Percentiles rank a stretch among this genome's conserved stretches.
phyloP scores from a whole-genome alignment of 1,140 invertebrate genomes.

The Papilio dardanus region DNA sequence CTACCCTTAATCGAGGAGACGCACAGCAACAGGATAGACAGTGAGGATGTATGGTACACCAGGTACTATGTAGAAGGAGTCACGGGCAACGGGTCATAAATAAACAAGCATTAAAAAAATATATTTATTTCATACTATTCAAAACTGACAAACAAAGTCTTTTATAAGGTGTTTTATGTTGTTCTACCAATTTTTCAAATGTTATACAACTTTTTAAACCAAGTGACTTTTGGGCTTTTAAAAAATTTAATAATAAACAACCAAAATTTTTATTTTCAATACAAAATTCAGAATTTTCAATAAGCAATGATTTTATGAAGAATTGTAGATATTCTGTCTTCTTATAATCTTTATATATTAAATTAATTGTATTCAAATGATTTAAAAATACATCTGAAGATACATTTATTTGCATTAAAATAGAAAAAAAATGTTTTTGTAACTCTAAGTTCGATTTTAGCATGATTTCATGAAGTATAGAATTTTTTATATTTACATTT shows the following conservation, averaged over 20 bases:
- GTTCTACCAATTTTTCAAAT: conserved; percentile 49
- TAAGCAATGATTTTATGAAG: conserved; percentile 48
- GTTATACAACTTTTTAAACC: neutral
- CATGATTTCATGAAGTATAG: conserved; percentile 54
- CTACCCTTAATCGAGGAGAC: too few relatives aligned
- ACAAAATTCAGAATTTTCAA: conserved; percentile 41
- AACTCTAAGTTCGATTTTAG: conserved; percentile 43
- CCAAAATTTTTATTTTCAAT: conserved; percentile 57
- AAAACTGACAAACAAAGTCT: conserved; percentile 55
- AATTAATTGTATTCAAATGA: conserved; percentile 52
- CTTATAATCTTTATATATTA: conserved; percentile 52
- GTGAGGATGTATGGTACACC: too few relatives aligned
- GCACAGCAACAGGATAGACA: too few relatives aligned
- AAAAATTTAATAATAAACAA: conserved; percentile 50
- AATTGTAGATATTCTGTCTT: conserved; percentile 52
- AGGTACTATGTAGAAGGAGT: neutral
- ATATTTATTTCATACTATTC: conserved; percentile 42
- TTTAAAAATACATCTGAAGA: conserved; percentile 51
- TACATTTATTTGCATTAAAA: conserved; percentile 45
- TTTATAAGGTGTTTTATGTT: conserved; percentile 54
- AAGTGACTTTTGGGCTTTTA: conserved; percentile 48
- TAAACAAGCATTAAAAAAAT: conserved; percentile 26
- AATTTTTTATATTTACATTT: conserved; percentile 45
- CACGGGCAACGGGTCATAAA: neutral
- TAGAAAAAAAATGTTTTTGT: conserved; percentile 46